A percentile compares a stretch with the other conserved stretches of the same genome.
phyloP scores from a whole-genome alignment of 2,888 invertebrate species.

The Adineta ricciae region DNA sequence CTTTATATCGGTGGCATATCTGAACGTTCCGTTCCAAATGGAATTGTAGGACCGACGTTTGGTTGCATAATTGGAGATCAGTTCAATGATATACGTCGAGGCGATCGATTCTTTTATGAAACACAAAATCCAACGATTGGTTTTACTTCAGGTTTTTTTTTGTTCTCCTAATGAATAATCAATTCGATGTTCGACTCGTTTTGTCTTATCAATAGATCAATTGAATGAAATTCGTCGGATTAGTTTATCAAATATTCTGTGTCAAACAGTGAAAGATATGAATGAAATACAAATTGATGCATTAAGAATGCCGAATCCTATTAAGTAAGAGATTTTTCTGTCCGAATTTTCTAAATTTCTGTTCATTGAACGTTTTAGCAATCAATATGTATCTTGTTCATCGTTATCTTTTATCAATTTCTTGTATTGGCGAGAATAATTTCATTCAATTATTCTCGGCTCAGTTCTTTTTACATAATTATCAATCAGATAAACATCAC shows the following conservation, averaged over 20 bases:
- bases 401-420: neutral
- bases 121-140: constrained; percentile 23
- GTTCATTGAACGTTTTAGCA: too few relatives aligned
- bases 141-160: neutral
- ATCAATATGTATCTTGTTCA: neutral
- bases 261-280: neutral
- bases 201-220: neutral
- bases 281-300: neutral
- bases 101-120: constrained; percentile 32
- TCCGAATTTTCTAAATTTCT: too few relatives aligned
- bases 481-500: neutral
- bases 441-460: neutral
- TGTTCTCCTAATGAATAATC: too few relatives aligned
- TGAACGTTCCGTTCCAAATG: constrained; percentile 21
- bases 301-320: neutral
- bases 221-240: constrained; percentile 25
- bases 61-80: constrained; percentile 29
- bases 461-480: neutral
- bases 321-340: neutral
- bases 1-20: constrained; percentile 28
- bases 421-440: neutral
- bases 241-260: constrained; percentile 9
- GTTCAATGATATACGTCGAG: constrained; percentile 30
- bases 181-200: too few relatives aligned
- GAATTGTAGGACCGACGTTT: constrained; percentile 32